Percentiles rank a stretch among this genome's conserved stretches.
Conservation (phyloP, 2,797 vertebrate species). For the Eleutherodactylus coqui region DNA sequence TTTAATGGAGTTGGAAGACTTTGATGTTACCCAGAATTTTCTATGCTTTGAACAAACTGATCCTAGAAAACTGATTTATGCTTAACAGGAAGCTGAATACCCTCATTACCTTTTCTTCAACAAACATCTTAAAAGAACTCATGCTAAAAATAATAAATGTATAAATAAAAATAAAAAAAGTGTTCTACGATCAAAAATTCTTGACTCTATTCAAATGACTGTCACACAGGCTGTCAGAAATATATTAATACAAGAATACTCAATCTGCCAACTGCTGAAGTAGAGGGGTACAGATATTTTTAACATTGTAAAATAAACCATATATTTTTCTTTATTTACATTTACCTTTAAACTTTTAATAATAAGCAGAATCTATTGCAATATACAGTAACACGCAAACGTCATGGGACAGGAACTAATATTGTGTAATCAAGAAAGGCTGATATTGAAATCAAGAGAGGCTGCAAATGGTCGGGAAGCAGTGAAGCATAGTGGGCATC, state of each 20-base stretch:
- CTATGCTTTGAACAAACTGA: constrained; percentile 51
- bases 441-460: too few relatives aligned
- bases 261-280: not conserved
- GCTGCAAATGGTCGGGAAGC: too few relatives aligned
- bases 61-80: constrained; percentile 48
- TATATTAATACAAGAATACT: not conserved
- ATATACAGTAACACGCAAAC: too few relatives aligned
- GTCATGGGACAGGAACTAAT: too few relatives aligned
- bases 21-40: constrained; percentile 49
- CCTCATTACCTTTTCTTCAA: constrained; percentile 43
- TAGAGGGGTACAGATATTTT: not conserved
- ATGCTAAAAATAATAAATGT: not conserved
- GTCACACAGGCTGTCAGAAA: not conserved
- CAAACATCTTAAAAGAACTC: constrained; percentile 6
- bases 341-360: too few relatives aligned
- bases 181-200: not conserved
- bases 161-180: constrained; percentile 27
- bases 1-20: constrained; percentile 26
- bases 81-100: constrained; percentile 39
- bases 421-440: too few relatives aligned
- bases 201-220: constrained; percentile 22
- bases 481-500: too few relatives aligned
- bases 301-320: not conserved
- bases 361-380: too few relatives aligned
- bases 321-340: not conserved